Percentiles rank a stretch among this genome's conserved stretches.
Evolutionary conservation across 2,888 invertebrate genomes (phyloP).

Genomic region (Herminia tarsipennalis): DNA sequence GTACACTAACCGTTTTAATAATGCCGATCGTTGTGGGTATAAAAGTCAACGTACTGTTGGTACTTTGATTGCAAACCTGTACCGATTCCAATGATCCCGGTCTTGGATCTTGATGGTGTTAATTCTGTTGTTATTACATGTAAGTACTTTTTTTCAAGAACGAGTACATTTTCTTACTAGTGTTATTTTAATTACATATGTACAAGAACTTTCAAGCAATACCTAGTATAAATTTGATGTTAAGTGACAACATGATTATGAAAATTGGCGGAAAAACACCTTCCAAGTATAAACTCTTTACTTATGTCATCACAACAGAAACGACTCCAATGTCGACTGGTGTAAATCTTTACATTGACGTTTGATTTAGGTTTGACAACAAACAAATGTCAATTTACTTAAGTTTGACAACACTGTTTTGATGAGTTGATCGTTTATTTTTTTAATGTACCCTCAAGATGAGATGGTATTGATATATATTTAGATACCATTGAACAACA

Average conservation of each 20-base stretch:
- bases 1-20: conserved; percentile 47
- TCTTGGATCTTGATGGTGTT: too few species aligned
- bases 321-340: too few species aligned
- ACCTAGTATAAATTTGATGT: too few species aligned
- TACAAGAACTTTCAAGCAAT: too few species aligned
- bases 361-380: conserved; percentile 27
- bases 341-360: neutral
- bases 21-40: conserved; percentile 30
- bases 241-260: too few species aligned
- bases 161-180: too few species aligned
- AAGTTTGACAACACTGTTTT: conserved; percentile 12
- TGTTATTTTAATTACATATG: too few species aligned
- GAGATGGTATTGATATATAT: conserved; percentile 19
- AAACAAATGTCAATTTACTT: conserved; percentile 9
- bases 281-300: too few species aligned
- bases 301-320: too few species aligned
- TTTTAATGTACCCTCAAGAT: conserved; percentile 9
- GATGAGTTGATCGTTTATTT: conserved; percentile 25
- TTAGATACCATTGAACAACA: conserved; percentile 30
- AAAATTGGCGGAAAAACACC: too few species aligned
- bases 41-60: conserved; percentile 42
- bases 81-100: conserved; percentile 31
- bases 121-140: conserved; percentile 17
- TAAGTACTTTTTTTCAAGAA: too few species aligned
- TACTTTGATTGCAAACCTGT: conserved; percentile 46